These are phyloP conservation scores for Oryctes rhinoceros DNA, from an alignment of 1,140 invertebrate species.

Conservation along the genomic window DNA sequence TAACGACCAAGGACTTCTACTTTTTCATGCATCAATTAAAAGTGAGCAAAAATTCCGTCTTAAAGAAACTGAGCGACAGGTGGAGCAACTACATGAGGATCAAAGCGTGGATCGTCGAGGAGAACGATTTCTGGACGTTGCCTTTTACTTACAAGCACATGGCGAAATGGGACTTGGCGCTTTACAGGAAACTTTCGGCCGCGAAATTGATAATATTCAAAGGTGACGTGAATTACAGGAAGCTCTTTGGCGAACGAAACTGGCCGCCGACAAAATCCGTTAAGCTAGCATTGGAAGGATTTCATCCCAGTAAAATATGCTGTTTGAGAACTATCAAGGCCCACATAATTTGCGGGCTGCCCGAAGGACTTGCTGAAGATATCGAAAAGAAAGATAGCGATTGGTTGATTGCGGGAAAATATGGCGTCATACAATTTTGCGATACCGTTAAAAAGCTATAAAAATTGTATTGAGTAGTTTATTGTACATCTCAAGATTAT, in stretches of 20 bases:
- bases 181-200: slow-evolving; percentile 78
- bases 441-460: slow-evolving; percentile 44
- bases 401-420: slow-evolving; percentile 91
- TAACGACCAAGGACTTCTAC: slow-evolving; percentile 77
- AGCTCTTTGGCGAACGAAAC: slow-evolving; percentile 88
- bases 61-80: slow-evolving; percentile 63
- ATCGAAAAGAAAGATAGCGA: slow-evolving; percentile 70
- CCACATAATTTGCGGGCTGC: slow-evolving; percentile 86
- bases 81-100: slow-evolving; percentile 68
- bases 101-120: slow-evolving; percentile 63
- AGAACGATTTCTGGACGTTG: slow-evolving; percentile 86
- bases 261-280: slow-evolving; percentile 82
- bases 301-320: slow-evolving; percentile 82
- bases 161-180: slow-evolving; percentile 69
- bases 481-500: too few relatives aligned
- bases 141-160: slow-evolving; percentile 85
- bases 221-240: slow-evolving; percentile 96
- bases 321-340: slow-evolving; percentile 91
- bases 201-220: slow-evolving; percentile 88
- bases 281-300: slow-evolving; percentile 75
- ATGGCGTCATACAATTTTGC: slow-evolving; percentile 67
- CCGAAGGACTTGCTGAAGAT: slow-evolving; percentile 68
- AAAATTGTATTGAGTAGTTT: background rate
- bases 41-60: slow-evolving; percentile 55
- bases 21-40: slow-evolving; percentile 69